These are phyloP conservation scores for Drosophila sturtevanti DNA, from an alignment of 1,140 invertebrate genomes.

Conservation along the genomic window DNA sequence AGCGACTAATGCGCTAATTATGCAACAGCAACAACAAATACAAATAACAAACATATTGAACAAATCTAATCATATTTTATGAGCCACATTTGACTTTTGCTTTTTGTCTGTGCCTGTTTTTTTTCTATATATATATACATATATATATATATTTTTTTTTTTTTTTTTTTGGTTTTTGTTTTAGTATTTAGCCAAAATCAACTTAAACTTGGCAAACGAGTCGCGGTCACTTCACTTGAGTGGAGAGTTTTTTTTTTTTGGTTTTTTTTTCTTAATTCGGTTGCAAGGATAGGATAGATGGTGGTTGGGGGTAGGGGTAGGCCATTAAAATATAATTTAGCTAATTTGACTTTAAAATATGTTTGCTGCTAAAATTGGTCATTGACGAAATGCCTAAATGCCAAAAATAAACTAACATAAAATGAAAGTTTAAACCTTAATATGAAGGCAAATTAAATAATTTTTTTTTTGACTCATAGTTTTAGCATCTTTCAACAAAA, in stretches of 20 bases:
- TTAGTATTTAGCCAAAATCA: slow-evolving; percentile 24
- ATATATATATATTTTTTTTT: no score
- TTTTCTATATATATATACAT: no score
- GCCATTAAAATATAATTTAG: slow-evolving; percentile 55
- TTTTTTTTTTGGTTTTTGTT: slow-evolving; percentile 7
- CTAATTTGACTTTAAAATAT: slow-evolving; percentile 49
- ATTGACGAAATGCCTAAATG: slow-evolving; percentile 9
- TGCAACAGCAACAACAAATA: slow-evolving; percentile 33
- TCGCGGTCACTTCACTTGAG: slow-evolving; percentile 1
- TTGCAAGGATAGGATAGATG: background rate
- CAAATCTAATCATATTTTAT: slow-evolving; percentile 20
- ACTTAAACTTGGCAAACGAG: slow-evolving; percentile 2
- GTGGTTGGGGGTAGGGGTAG: background rate
- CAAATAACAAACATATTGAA: slow-evolving; percentile 9
- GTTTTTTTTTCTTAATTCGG: no score
- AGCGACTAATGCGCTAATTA: slow-evolving; percentile 49
- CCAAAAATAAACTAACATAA: slow-evolving; percentile 8
- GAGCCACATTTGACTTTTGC: background rate
- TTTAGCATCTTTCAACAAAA: no score
- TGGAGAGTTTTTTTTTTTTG: no score
- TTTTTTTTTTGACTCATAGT: background rate
- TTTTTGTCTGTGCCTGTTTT: background rate
- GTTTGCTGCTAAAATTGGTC: slow-evolving; percentile 17
- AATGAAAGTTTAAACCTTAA: slow-evolving; percentile 6
- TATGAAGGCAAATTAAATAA: slow-evolving; percentile 9